phyloP scores from a whole-genome alignment of 2,888 invertebrate species.

The Acrobeloides nanus region DNA sequence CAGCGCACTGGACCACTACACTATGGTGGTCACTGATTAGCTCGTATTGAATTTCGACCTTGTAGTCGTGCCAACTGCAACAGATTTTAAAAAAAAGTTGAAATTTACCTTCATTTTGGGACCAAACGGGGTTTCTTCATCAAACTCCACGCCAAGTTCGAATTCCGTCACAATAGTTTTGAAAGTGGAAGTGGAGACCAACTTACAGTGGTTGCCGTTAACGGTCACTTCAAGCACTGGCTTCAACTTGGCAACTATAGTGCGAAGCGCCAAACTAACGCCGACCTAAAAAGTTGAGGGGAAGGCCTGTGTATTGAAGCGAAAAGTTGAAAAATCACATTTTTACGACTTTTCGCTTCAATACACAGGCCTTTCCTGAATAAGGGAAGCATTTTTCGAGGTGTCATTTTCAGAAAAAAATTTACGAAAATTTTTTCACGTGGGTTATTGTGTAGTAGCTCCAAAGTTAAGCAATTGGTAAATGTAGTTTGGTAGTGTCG shows the following conservation, averaged over 20 bases:
- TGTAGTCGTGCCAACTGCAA: too few relatives aligned
- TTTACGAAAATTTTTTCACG: too few relatives aligned
- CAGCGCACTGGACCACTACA: too few relatives aligned
- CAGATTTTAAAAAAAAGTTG: too few relatives aligned
- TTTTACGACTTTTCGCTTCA: neutral
- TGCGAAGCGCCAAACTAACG: neutral
- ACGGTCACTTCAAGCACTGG: slow-evolving; percentile 39
- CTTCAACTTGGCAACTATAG: slow-evolving; percentile 41
- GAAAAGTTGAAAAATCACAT: neutral
- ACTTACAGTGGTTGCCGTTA: slow-evolving; percentile 45
- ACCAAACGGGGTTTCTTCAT: slow-evolving; percentile 50
- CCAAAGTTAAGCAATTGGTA: too few relatives aligned
- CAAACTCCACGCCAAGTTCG: slow-evolving; percentile 37
- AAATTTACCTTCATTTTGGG: slow-evolving; percentile 35
- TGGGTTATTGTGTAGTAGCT: too few relatives aligned
- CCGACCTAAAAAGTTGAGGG: neutral
- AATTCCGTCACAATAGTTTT: slow-evolving; percentile 45
- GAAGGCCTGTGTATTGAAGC: neutral
- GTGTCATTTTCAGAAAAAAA: too few relatives aligned
- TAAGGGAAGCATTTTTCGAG: neutral
- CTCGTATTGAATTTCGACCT: too few relatives aligned
- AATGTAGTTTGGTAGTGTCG: too few relatives aligned
- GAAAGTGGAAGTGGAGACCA: slow-evolving; percentile 48
- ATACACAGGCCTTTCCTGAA: slow-evolving; percentile 27
- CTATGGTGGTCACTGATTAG: too few relatives aligned